phyloP scores from a whole-genome alignment of 2,888 invertebrate genomes.

The Xanthorhoe designata region DNA sequence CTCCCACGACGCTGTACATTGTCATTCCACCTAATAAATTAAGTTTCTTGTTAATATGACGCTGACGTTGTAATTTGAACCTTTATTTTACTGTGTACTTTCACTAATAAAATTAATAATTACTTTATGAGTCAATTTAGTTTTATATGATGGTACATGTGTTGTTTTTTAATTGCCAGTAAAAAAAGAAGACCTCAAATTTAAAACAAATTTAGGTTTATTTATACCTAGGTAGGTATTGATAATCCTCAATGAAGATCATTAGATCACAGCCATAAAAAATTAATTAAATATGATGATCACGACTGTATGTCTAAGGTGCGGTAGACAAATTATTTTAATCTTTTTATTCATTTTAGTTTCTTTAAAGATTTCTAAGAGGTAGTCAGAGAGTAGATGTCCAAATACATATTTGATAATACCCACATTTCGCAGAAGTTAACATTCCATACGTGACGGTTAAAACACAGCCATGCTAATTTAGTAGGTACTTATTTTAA shows the following conservation, averaged over 20 bases:
- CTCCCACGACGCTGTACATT: constrained; percentile 74
- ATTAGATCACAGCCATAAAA: neutral
- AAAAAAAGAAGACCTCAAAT: neutral
- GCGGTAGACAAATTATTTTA: neutral
- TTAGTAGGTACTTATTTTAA: too few relatives aligned
- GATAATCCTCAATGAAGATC: too few relatives aligned
- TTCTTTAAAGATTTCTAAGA: too few relatives aligned
- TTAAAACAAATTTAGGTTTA: neutral
- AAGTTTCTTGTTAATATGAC: constrained; percentile 55
- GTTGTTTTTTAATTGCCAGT: constrained; percentile 1
- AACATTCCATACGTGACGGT: too few relatives aligned
- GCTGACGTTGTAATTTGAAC: constrained; percentile 60
- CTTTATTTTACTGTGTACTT: constrained; percentile 49
- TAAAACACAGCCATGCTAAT: too few relatives aligned
- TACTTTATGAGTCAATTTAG: constrained; percentile 6
- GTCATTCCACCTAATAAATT: constrained; percentile 71
- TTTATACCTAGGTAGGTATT: too few relatives aligned
- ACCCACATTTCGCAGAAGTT: too few relatives aligned
- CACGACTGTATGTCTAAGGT: too few relatives aligned
- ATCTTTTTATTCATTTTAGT: neutral
- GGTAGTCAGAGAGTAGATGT: too few relatives aligned
- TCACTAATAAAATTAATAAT: constrained; percentile 47
- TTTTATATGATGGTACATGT: constrained; percentile 1
- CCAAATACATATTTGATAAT: too few relatives aligned
- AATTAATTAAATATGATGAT: neutral